Conservation (phyloP, 2,113 vertebrate genomes). For the Eurypyga helias region DNA sequence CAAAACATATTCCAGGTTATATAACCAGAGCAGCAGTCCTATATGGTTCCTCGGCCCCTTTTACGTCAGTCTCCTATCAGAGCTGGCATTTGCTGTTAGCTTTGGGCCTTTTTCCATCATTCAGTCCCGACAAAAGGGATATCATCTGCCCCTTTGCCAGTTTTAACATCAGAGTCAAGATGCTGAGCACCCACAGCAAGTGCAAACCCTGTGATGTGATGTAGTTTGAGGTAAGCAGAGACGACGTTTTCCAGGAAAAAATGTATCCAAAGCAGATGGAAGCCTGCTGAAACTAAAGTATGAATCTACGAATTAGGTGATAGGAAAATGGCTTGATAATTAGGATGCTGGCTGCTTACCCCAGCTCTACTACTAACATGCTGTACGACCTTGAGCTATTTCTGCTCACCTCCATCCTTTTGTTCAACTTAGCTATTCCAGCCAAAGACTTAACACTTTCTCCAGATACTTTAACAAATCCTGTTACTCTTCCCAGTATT, state of each 20-base stretch:
- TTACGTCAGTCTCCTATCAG: conserved; percentile 34
- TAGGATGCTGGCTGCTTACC: background rate
- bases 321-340: background rate
- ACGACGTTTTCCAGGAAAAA: background rate
- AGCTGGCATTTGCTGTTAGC: conserved; percentile 38
- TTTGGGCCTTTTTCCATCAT: conserved; percentile 14
- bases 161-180: conserved; percentile 37
- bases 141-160: conserved; percentile 4
- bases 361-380: background rate
- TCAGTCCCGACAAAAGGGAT: conserved; percentile 24
- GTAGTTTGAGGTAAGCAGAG: background rate
- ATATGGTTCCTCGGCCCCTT: background rate
- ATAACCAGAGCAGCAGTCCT: background rate
- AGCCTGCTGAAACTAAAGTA: background rate
- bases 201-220: background rate
- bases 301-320: background rate
- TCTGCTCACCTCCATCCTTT: background rate
- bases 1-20: background rate
- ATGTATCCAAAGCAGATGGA: background rate
- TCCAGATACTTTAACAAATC: background rate
- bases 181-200: conserved; percentile 13
- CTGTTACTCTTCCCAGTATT: background rate
- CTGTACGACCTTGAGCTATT: background rate
- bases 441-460: background rate
- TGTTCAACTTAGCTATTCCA: background rate